phyloP scores from a whole-genome alignment of 2,797 vertebrate genomes.

The Alcedo quadribrachys region DNA sequence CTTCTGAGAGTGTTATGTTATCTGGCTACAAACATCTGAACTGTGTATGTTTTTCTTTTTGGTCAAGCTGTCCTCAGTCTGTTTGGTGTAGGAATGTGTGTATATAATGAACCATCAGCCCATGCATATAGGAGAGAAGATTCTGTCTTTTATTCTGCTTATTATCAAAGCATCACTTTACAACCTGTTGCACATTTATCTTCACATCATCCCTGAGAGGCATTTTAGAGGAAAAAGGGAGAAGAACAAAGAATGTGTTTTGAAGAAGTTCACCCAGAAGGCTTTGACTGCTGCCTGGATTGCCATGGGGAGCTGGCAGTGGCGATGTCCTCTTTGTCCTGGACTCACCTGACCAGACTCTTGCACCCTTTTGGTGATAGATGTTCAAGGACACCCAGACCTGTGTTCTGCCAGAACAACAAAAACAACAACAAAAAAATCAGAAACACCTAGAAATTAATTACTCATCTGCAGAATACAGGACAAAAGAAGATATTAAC shows the following conservation, averaged over 20 bases:
- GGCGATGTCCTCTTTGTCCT: background rate
- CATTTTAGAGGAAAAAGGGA: constrained; percentile 12
- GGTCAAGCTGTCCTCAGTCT: background rate
- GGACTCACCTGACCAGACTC: background rate
- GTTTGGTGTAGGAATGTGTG: background rate
- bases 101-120: background rate
- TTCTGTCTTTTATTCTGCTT: background rate
- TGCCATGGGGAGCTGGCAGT: background rate
- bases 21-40: background rate
- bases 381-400: background rate
- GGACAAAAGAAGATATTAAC: background rate
- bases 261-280: background rate
- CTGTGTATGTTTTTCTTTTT: background rate
- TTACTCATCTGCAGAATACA: background rate
- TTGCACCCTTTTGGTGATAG: accelerated
- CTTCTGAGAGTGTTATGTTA: background rate
- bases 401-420: background rate
- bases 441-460: background rate
- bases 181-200: background rate
- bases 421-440: no score
- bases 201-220: background rate
- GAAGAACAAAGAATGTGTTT: background rate
- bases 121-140: background rate
- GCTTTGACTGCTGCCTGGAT: background rate
- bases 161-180: background rate